Evolutionary conservation across 2,113 vertebrate species (phyloP), one percentile per base, ranked within the genome.

Genomic region (Rhizomys pruinosus): DNA sequence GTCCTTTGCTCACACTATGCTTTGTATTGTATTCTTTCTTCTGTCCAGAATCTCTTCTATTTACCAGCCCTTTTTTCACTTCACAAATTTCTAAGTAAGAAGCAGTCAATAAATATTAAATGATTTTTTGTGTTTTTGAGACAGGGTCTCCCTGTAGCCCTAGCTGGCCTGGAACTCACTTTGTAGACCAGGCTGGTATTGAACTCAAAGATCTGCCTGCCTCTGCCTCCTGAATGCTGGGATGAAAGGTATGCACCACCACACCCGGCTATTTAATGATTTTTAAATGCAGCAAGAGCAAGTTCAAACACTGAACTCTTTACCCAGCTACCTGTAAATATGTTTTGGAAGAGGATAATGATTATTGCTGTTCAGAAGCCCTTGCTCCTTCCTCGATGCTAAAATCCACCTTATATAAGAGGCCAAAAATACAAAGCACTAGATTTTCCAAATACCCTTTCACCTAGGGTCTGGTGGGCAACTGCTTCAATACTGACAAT

Each of bases 21-120:
- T 90, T 81, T 92, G 87, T 52, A 72, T 84, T 73, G 17, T 68
- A 79, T 15, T 57, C 5, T 79, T 91, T 91, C 39, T 69, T 73
- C 29, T 84, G 25, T 79, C 7, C 37, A 87, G 61, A 93, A 76
- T 95, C 59, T 95, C n/a, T 80, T 32, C 25, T 89, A 19, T 39
- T 69, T 22, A 95, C 32, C 37, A 66, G 9, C 8, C 3, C 39
- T 73, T 13, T 80, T 93, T 92, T 92, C 68, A 94, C 68, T 29
- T 76, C 29, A 86, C 86, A 15, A 63, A 86, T 86, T 81, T 90
- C n/a, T 71, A 73, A 66, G 34, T 68, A 52, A 69, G 84, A 85
- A 64, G 23, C 3, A 81, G 79, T 81, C 23, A 76, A 32, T 64
- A 86, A 89, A 85, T 86, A 89, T 64, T 81, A 89, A 16, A 25